phyloP scores from a whole-genome alignment of 2,113 vertebrate genomes.

The Euleptes europaea region DNA sequence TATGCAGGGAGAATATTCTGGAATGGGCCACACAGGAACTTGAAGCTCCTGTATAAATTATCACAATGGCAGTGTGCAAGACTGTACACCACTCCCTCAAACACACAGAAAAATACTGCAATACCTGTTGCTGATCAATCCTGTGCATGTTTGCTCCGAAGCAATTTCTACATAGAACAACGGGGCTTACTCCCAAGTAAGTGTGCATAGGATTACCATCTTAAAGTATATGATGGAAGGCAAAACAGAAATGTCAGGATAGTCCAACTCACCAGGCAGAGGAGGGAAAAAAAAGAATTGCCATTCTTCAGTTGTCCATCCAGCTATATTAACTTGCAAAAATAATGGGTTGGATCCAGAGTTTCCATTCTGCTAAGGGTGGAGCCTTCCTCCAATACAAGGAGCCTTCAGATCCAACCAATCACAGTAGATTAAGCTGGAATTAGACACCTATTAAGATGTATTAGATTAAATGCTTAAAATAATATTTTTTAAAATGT shows the following conservation, averaged over 20 bases:
- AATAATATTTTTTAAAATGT: background rate
- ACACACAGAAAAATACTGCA: background rate
- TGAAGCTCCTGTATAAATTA: background rate
- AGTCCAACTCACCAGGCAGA: conserved; percentile 3
- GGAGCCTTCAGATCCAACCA: no score
- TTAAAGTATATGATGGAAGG: background rate
- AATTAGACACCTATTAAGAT: conserved; percentile 32
- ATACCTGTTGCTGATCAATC: background rate
- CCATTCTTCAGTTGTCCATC: background rate
- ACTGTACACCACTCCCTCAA: background rate
- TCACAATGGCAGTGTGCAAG: background rate
- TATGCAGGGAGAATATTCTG: background rate
- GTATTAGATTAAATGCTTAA: background rate
- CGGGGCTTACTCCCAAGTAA: background rate
- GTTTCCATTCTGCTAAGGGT: no score
- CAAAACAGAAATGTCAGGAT: background rate
- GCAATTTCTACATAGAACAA: background rate
- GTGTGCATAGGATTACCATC: background rate
- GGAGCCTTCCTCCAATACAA: no score
- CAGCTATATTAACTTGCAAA: conserved; percentile 25
- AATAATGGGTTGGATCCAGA: background rate
- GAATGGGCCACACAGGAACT: background rate
- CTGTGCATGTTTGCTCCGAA: background rate
- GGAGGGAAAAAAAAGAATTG: conserved; percentile 35
- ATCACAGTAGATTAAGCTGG: conserved; percentile 5